phyloP scores from a whole-genome alignment of 1,140 invertebrate species.

The Leguminivora glycinivorella region DNA sequence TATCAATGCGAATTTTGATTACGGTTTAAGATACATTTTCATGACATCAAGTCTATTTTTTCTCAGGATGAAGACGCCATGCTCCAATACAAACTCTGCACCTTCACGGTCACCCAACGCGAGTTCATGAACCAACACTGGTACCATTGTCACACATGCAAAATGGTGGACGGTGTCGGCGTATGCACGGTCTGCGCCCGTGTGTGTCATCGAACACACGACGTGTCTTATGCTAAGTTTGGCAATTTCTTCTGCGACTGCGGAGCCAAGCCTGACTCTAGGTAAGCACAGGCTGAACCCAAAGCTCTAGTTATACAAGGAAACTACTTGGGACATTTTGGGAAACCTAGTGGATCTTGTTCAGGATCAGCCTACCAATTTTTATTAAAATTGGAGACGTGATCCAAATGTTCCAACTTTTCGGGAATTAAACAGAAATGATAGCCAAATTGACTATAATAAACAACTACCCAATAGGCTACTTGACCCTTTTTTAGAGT shows the following conservation, averaged over 20 bases:
- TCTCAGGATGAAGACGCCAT: constrained; percentile 92
- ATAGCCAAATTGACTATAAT: too few species aligned
- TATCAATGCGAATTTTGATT: too few species aligned
- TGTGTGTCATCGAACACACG: constrained; percentile 97
- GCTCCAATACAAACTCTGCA: constrained; percentile 96
- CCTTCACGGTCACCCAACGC: constrained; percentile 97
- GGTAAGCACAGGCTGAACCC: constrained; percentile 40
- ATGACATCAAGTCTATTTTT: not conserved
- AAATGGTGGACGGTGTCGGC: constrained; percentile 98
- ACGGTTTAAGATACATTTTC: too few species aligned
- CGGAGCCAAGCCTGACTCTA: constrained; percentile 94
- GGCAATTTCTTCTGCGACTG: constrained; percentile 99
- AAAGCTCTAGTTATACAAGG: too few species aligned
- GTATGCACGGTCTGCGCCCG: constrained; percentile 98
- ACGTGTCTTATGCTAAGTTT: constrained; percentile 98
- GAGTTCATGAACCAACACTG: constrained; percentile 99
- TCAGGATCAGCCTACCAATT: too few species aligned
- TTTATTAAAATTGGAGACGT: too few species aligned
- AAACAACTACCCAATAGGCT: too few species aligned
- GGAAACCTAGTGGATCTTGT: too few species aligned
- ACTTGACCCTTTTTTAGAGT: too few species aligned
- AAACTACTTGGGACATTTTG: too few species aligned
- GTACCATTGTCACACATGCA: constrained; percentile 99
- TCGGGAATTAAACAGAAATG: too few species aligned
- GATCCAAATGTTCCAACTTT: too few species aligned